phyloP scores from a whole-genome alignment of 2,888 invertebrate species.

The Oxyscelio sp. region DNA sequence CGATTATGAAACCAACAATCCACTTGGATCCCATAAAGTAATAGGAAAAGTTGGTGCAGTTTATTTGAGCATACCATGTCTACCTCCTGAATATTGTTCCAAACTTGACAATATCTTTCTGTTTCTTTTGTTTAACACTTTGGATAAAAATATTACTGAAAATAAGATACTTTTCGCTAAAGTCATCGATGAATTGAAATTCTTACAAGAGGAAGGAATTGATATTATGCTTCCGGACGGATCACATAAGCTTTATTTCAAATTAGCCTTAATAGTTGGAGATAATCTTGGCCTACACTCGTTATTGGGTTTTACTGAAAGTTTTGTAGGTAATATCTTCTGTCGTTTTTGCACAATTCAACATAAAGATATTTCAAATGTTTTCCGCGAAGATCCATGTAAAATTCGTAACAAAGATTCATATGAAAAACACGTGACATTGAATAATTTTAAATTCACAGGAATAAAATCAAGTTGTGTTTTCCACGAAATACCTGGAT shows the following conservation, averaged over 20 bases:
- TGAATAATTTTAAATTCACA: neutral
- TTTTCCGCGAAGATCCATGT: neutral
- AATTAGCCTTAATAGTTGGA: conserved; percentile 9
- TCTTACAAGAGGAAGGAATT: conserved; percentile 8
- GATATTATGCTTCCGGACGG: conserved; percentile 1
- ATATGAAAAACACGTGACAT: conserved; percentile 3
- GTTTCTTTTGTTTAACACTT: conserved; percentile 7
- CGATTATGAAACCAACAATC: conserved; percentile 21
- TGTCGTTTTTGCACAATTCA: conserved; percentile 10
- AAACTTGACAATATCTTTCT: conserved; percentile 20
- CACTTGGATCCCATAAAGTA: conserved; percentile 10
- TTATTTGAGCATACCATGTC: conserved; percentile 22
- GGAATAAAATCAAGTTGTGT: neutral
- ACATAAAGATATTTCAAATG: conserved; percentile 12
- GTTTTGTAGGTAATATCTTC: conserved; percentile 11
- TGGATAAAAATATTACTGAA: conserved; percentile 5
- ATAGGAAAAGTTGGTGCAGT: conserved; percentile 18
- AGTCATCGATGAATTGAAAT: conserved; percentile 16
- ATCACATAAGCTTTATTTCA: conserved; percentile 8
- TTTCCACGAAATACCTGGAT: neutral
- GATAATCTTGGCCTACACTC: conserved; percentile 21
- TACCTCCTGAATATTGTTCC: conserved; percentile 16
- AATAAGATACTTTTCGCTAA: conserved; percentile 17
- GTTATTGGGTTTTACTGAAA: conserved; percentile 17
- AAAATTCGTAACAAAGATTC: neutral